Evolutionary conservation across 2,888 invertebrate species (phyloP).

Genomic region (Athalia rosae): DNA sequence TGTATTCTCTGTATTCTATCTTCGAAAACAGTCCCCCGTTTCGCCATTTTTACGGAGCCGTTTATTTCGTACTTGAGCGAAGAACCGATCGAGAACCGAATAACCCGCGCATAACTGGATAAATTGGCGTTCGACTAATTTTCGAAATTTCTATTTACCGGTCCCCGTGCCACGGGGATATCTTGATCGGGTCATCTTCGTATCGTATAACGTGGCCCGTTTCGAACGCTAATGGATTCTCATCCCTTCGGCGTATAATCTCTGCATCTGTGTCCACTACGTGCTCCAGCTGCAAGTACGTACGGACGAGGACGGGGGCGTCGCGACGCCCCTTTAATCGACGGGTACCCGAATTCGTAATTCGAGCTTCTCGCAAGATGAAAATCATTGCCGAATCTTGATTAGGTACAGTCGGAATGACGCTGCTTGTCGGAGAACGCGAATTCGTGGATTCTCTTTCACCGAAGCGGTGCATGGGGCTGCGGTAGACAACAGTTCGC

Average conservation of each 20-base stretch:
- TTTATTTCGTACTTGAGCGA: no score
- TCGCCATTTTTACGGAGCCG: not conserved
- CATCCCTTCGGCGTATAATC: not conserved
- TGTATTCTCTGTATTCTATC: not conserved
- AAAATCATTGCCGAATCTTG: no score
- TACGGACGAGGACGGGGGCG: not conserved
- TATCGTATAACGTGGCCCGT: slow-evolving; percentile 1
- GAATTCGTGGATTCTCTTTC: no score
- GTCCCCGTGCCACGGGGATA: not conserved
- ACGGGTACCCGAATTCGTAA: not conserved
- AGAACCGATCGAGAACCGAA: no score
- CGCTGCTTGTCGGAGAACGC: no score
- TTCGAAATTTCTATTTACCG: not conserved
- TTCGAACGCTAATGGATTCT: slow-evolving; percentile 6
- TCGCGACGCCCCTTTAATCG: not conserved
- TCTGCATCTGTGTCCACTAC: not conserved
- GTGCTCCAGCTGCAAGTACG: no score
- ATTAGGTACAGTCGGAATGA: no score
- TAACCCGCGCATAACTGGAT: no score
- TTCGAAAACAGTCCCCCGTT: not conserved
- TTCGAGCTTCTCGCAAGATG: not conserved
- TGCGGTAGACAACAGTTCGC: no score
- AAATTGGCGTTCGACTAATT: not conserved
- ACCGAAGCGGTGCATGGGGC: no score
- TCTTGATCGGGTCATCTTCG: slow-evolving; percentile 10